Evolutionary conservation across 2,113 vertebrate genomes (phyloP).

Genomic region (Gila orcuttii): DNA sequence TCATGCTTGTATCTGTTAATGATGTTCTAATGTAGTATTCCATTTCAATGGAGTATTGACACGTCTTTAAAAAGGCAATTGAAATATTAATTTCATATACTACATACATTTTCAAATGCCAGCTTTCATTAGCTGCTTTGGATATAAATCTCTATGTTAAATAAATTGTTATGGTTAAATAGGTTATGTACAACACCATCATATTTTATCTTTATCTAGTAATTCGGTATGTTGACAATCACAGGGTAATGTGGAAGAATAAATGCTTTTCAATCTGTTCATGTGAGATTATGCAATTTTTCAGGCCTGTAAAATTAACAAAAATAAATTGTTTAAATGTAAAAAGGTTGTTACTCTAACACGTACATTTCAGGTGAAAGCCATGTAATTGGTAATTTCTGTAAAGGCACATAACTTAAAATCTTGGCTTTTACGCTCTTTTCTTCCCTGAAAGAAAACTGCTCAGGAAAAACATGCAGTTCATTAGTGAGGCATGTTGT

Average conservation of each 20-base stretch:
- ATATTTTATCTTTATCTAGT: background rate
- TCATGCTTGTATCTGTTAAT: constrained; percentile 1
- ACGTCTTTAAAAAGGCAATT: constrained; percentile 3
- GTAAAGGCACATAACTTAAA: background rate
- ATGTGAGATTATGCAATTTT: background rate
- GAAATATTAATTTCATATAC: background rate
- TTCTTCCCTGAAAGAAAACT: background rate
- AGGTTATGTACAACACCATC: background rate
- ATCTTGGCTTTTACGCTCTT: too few relatives aligned
- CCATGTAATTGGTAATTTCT: background rate
- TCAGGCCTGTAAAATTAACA: background rate
- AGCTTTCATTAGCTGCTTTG: background rate
- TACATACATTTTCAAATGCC: background rate
- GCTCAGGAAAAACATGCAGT: background rate
- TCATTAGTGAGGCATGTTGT: background rate
- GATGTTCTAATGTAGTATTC: constrained; percentile 14
- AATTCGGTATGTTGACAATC: background rate
- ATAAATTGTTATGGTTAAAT: background rate
- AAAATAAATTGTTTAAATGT: background rate
- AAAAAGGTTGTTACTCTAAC: background rate
- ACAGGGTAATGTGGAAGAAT: background rate
- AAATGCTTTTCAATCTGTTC: background rate
- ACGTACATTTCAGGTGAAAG: background rate
- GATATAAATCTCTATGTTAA: background rate
- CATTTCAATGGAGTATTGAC: constrained; percentile 12